Evolutionary conservation across 2,797 vertebrate species (phyloP), one percentile per base, ranked within the genome.

Genomic region (Onychomys torridus): DNA sequence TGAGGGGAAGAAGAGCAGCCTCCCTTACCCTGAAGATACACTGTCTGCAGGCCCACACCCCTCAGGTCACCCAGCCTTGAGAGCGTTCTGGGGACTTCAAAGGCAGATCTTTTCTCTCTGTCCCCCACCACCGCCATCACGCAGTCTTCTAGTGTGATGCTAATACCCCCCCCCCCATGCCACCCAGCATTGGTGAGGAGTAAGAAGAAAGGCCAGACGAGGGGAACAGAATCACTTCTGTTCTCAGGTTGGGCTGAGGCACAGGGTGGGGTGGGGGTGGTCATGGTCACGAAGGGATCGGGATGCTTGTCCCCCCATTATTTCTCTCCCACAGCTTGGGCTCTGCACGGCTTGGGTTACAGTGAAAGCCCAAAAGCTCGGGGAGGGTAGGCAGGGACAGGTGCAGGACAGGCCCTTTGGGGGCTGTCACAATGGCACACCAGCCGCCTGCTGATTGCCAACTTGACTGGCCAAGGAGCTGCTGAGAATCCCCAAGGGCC

Each of bases 1-100:
- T 21, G 11, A 29, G 7, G 19, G n/a, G 46, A 59, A 37, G 78
- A 83, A 57, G 14, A 0, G 0, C 5, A 16, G 0, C 25, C 13
- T 34, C 0, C 32, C 0, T 16, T 16, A 4, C 23, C 8, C 37
- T 5, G 27, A 40, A 55, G 69, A 34, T 19, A 5, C 16, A 0
- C 27, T 86, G 29, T 34, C n/a, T 40, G 2, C 4, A 89, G 55
- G 29, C 34, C 61, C 27, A 43, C 0, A 5, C 25, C 73, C 49
- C 21, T 14, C 52, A 3, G 81, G 34, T 90, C 9, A 0, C 40
- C 21, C 23, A 27, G 25, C n/a, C 43, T 23, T 6, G 0, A 63
- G 61, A 10, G n/a, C 40, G 17, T 32, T 43, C 61, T 11, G 65
- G 34, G 65, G 23, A 84, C 43, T 25, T 59, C 43, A 32, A 32